Percentiles rank a stretch among this genome's conserved stretches.
Evolutionary conservation across 2,888 invertebrate species (phyloP).

Genomic region (Lathronympha strigana): DNA sequence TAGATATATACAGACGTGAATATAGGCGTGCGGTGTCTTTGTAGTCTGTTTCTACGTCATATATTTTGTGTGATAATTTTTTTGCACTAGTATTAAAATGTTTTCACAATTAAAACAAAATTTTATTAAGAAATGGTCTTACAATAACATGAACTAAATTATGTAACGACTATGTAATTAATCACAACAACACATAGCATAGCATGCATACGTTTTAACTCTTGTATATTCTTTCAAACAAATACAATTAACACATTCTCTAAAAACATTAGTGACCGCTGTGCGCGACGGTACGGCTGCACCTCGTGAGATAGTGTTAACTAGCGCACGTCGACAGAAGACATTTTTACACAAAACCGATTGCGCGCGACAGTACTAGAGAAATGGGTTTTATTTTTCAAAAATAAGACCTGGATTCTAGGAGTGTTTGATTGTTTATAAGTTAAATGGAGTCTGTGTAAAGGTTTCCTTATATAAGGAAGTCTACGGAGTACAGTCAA

Average conservation of each 20-base stretch:
- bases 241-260: background rate
- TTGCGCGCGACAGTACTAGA: constrained; percentile 57
- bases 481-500: background rate
- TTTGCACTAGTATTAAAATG: no score
- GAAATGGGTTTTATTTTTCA: constrained; percentile 42
- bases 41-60: no score
- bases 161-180: no score
- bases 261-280: constrained; percentile 19
- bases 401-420: constrained; percentile 26
- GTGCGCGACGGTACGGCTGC: constrained; percentile 54
- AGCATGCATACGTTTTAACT: no score
- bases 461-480: background rate
- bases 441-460: constrained; percentile 14
- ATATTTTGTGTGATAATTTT: no score
- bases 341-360: constrained; percentile 55
- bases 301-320: constrained; percentile 64
- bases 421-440: constrained; percentile 28
- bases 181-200: no score
- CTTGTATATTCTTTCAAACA: no score
- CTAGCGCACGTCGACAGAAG: constrained; percentile 52
- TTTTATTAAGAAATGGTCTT: no score
- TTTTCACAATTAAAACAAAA: no score
- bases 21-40: no score
- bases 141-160: no score
- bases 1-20: no score